phyloP scores from a whole-genome alignment of 1,140 invertebrate genomes.

The Pentalonia nigronervosa region DNA sequence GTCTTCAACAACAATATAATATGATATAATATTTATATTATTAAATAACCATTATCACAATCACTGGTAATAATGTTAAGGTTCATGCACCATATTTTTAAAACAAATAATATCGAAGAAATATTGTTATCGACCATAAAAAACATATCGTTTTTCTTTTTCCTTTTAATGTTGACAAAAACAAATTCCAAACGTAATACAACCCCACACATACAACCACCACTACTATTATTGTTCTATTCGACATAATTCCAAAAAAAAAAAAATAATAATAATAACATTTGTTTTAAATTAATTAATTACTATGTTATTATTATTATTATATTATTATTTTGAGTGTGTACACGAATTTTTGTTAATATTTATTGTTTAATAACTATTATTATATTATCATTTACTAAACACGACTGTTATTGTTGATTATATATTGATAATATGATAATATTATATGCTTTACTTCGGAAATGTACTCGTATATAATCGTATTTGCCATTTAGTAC shows the following conservation, averaged over 20 bases:
- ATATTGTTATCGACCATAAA: constrained; percentile 20
- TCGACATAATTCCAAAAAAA: not conserved
- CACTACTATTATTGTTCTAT: not conserved
- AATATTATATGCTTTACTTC: not conserved
- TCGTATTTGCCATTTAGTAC: constrained; percentile 8
- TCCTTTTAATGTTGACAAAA: not conserved
- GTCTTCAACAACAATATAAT: not conserved
- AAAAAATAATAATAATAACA: not conserved
- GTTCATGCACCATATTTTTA: not conserved
- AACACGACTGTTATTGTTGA: constrained; percentile 32
- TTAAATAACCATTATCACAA: not conserved
- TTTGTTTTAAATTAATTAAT: not conserved
- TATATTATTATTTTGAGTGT: not conserved
- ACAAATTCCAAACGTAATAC: not conserved
- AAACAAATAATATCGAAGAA: not conserved
- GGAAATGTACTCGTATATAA: not conserved
- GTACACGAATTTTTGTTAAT: constrained; percentile 35
- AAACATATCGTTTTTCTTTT: not conserved
- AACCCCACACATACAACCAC: not conserved
- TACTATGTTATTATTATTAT: not conserved
- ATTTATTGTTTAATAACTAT: not conserved
- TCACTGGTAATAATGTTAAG: not conserved
- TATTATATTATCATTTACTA: not conserved
- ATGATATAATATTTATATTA: not conserved
- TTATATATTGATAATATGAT: constrained; percentile 27